phyloP scores from a whole-genome alignment of 2,888 invertebrate genomes.

The Proisotoma minuta region DNA sequence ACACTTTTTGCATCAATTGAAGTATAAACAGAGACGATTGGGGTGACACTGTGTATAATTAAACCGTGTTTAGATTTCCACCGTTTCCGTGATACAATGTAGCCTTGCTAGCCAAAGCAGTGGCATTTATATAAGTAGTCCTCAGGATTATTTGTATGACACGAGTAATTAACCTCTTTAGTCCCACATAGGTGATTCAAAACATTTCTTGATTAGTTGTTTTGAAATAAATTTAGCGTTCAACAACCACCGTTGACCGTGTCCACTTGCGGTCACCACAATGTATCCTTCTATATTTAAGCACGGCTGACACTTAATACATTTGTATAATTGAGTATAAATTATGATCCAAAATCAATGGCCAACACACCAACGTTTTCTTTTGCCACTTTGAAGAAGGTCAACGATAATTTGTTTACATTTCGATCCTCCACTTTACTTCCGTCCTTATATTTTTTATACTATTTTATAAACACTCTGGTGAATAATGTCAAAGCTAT shows the following conservation, averaged over 20 bases:
- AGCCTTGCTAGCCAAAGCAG: no score
- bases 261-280: background rate
- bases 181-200: background rate
- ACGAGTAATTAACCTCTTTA: constrained; percentile 2
- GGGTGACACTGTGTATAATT: background rate
- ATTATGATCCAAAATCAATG: no score
- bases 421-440: background rate
- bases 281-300: background rate
- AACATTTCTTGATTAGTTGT: background rate
- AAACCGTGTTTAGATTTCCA: background rate
- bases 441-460: background rate
- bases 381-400: constrained; percentile 4
- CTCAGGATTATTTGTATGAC: background rate
- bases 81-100: background rate
- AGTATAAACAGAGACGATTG: background rate
- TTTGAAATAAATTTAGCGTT: background rate
- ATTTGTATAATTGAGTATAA: background rate
- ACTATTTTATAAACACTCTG: background rate
- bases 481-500: background rate
- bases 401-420: constrained; percentile 5
- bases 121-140: background rate
- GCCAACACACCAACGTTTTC: no score
- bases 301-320: background rate
- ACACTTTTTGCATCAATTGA: background rate
- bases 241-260: background rate